Evolutionary conservation across 2,888 invertebrate species (phyloP), one percentile per base, ranked within the genome.

Genomic region (Thereva nobilitata): DNA sequence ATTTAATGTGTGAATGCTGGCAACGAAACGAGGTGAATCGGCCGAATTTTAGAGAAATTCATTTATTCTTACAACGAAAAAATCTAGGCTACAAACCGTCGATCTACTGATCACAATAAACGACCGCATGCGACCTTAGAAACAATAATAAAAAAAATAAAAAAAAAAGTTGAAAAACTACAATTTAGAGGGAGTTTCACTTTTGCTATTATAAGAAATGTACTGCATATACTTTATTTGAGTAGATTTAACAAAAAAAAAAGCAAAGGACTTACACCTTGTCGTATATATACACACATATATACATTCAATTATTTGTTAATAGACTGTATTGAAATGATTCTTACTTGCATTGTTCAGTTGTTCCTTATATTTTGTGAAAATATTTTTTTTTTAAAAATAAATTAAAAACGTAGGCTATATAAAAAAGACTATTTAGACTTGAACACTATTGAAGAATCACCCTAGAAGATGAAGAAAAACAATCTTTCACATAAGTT

Each of bases 1-100:
- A 92, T 79, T 82, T 93, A 76, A 91, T 93, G 90, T 85, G 87
- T 75, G 92, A 93, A 77, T 93, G 93, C 78, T 93, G 93, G 93
- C 89, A 91, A 76, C 83, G 90, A 63, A 89, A 89, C 77, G 91
- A 91, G 74, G 83, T 85, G 47, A 87, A 88, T 79, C 83, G 93
- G 67, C 93, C 93, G 53, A 88, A 87, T 74, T 93, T 93, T 81
- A 84, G 89, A 69, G 93, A 93, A 80, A 92, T 93, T 75, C 91
- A 92, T 81, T 84, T 92, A 79, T 93, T 93, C 82, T 84, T 93
- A 71, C 91, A 90, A 79, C 83, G 90, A 75, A 91, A 91, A 80
- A 90, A 90, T 79, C 82, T 90, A 71, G 89, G 81, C 70, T 81
- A 80, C 72, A 81, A 80, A 73, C 80, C 81, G 67, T 75, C 75